A percentile compares a stretch with the other conserved stretches of the same genome.
Conservation (phyloP, 2,113 vertebrate genomes). For the Trachemys scripta region DNA sequence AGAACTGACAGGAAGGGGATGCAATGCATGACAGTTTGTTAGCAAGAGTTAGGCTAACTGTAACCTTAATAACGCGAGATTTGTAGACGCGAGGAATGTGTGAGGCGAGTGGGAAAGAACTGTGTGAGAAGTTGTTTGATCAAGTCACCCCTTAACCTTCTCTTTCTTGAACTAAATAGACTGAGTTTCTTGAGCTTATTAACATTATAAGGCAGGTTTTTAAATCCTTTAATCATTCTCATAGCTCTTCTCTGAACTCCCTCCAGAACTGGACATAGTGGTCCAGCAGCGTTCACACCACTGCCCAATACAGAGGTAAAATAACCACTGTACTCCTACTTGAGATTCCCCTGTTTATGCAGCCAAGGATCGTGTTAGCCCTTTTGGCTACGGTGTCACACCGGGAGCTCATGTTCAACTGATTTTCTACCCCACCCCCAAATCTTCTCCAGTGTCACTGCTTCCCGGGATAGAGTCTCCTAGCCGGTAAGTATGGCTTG, state of each 20-base stretch:
- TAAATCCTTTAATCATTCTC: neutral
- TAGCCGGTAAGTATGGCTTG: neutral
- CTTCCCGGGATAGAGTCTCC: neutral
- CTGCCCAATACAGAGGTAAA: neutral
- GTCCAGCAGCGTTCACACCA: neutral
- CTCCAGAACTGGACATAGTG: neutral
- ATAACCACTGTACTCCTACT: neutral
- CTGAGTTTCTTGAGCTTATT: neutral
- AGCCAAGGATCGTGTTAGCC: neutral
- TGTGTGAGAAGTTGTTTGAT: neutral
- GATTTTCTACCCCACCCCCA: neutral
- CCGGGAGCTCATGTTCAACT: neutral
- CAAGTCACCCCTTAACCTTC: neutral
- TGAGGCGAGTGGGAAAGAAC: too few species aligned
- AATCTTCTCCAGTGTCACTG: neutral
- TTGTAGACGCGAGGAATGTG: too few species aligned
- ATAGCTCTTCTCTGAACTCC: neutral
- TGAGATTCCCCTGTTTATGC: neutral
- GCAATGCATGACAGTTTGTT: too few species aligned
- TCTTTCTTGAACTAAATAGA: neutral
- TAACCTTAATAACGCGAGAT: too few species aligned
- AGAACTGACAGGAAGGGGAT: too few species aligned
- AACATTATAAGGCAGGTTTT: neutral
- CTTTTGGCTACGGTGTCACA: neutral
- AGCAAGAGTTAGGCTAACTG: too few species aligned